Base-by-base conservation (phyloP, 2,888 invertebrate genomes). In the Alentia gelatinosa region DNA sequence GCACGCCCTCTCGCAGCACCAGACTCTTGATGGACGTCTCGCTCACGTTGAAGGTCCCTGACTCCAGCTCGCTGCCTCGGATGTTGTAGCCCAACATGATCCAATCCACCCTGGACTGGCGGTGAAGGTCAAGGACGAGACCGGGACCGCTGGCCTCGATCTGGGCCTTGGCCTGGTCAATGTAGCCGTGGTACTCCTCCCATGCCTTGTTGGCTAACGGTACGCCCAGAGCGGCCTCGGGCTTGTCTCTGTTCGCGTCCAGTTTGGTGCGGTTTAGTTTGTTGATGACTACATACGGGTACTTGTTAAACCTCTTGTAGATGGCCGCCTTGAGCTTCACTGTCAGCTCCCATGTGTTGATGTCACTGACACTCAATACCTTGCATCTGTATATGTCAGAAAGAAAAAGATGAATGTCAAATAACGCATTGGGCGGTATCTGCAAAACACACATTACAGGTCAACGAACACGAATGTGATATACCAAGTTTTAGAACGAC, bases 1-100 rank as follows among this genome's bases (percentile, higher is more conserved):
- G 35, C 3, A n/a, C n/a, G 1, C 56, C 56, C 35, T 40, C 42
- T 1, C 42, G 42, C 30, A 63, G 35, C 12, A 47, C 63, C 9
- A n/a, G 26, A 30, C 12, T 5, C n/a, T 30, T 40, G 26, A 89
- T 89, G 74, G 89, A 63, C 7, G 89, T 74, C 39, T 40, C n/a
- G 12, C 37, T 12, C 0, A 39, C 30, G 1, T 23, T 12, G 68
- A 89, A 74, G 40, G 35, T 26, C n/a, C 42, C 74, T 4, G 0
- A 3, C n/a, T 89, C 39, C 37, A 89, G 42, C 0, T 26, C 42
- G 4, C 12, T 12, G 9, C 47, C 79, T 0, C 35, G 23, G 9
- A 90, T 1, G 1, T 83, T 79, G 83, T 90, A 90, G 3, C 90
- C 90, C 33, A 90, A 35, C 47, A 79, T 79, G 30, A 56, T 37